Evolutionary conservation across 2,113 vertebrate genomes (phyloP).

Genomic region (Alces alces): DNA sequence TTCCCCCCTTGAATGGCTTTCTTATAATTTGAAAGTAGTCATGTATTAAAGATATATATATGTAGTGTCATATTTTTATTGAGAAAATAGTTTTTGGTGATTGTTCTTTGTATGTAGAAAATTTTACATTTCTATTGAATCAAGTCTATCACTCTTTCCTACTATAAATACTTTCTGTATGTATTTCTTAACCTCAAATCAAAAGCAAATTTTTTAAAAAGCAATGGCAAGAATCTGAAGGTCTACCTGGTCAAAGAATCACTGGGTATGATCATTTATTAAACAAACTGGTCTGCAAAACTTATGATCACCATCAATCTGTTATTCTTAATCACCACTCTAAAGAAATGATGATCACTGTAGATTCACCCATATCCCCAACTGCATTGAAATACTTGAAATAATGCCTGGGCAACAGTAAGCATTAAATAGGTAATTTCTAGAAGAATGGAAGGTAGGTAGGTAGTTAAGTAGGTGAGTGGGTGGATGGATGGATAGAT

Average conservation of each 20-base stretch:
- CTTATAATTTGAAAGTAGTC: neutral
- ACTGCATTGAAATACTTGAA: neutral
- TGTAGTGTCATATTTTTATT: neutral
- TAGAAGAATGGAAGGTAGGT: neutral
- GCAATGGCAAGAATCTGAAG: neutral
- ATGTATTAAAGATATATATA: neutral
- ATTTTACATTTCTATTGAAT: neutral
- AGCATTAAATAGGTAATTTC: neutral
- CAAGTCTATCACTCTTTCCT: neutral
- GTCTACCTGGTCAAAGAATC: neutral
- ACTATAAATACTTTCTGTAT: neutral
- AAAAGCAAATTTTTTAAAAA: conserved; percentile 9
- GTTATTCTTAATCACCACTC: neutral
- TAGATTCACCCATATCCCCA: neutral
- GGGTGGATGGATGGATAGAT: neutral
- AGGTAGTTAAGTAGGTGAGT: neutral
- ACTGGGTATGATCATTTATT: neutral
- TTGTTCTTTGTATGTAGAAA: neutral
- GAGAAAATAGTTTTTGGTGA: neutral
- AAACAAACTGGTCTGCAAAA: neutral
- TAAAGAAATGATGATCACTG: neutral
- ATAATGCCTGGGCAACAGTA: neutral
- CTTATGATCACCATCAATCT: neutral
- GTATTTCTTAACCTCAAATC: neutral
- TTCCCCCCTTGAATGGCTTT: neutral